Conservation (phyloP, 2,888 invertebrate species). For the Himalopsyche tibetana region DNA sequence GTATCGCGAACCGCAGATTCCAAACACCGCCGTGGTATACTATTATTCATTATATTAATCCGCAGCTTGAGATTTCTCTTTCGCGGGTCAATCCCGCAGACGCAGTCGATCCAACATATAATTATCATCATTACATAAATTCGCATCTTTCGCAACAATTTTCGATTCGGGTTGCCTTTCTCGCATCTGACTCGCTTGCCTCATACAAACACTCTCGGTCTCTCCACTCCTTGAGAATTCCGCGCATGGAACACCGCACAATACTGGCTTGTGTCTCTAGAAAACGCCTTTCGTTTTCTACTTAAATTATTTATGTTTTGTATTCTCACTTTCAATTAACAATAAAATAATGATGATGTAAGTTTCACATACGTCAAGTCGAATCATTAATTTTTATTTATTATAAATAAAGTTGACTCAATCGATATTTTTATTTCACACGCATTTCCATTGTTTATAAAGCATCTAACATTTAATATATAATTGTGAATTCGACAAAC, state of each 20-base stretch:
- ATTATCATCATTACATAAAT: conserved; percentile 42
- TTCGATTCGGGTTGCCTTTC: conserved; percentile 27
- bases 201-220: neutral
- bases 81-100: conserved; percentile 28
- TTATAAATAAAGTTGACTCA: too few relatives aligned
- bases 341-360: neutral
- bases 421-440: too few relatives aligned
- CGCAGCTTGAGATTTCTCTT: conserved; percentile 34
- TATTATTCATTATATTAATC: conserved; percentile 40
- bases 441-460: too few relatives aligned
- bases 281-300: conserved; percentile 23
- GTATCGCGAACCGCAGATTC: too few relatives aligned
- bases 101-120: conserved; percentile 35
- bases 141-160: conserved; percentile 42
- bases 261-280: neutral
- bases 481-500: too few relatives aligned
- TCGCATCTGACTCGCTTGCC: conserved; percentile 4
- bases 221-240: conserved; percentile 14
- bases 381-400: too few relatives aligned
- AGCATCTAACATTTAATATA: too few relatives aligned
- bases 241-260: conserved; percentile 8
- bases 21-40: neutral
- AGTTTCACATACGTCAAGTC: too few relatives aligned
- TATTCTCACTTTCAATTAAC: neutral
- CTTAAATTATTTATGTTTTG: neutral